These are phyloP conservation scores for Panthera uncia DNA, from an alignment of 2,113 vertebrate species.

Conservation along the genomic window DNA sequence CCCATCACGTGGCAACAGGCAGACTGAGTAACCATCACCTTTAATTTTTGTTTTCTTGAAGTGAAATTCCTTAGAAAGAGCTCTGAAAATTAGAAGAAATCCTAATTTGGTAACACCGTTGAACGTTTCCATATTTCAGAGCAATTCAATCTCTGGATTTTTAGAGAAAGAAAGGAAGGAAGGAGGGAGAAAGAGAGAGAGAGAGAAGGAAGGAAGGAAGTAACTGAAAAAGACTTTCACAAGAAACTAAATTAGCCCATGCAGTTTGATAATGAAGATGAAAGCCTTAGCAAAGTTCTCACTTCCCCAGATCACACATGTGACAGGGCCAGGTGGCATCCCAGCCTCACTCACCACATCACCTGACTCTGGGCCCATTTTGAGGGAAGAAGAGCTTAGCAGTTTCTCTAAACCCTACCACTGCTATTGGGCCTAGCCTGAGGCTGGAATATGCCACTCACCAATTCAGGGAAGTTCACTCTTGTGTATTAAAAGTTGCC, in stretches of 20 bases:
- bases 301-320: not conserved
- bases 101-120: not conserved
- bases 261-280: conserved; percentile 14
- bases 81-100: not conserved
- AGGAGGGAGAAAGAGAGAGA: not conserved
- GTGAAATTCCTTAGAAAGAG: conserved; percentile 48
- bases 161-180: not conserved
- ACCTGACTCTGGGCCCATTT: not conserved
- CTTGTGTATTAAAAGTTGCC: not conserved
- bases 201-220: not conserved
- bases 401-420: not conserved
- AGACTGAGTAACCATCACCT: not conserved
- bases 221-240: not conserved
- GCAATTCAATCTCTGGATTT: not conserved
- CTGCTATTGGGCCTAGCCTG: not conserved
- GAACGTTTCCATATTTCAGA: not conserved
- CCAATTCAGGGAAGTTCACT: not conserved
- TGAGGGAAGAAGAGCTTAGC: not conserved
- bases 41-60: conserved; percentile 40
- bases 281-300: not conserved
- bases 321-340: not conserved
- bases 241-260: not conserved
- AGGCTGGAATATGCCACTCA: not conserved
- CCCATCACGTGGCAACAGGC: not conserved
- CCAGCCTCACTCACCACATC: not conserved